Evolutionary conservation across 2,888 invertebrate species (phyloP).

Genomic region (Papilio protenor): DNA sequence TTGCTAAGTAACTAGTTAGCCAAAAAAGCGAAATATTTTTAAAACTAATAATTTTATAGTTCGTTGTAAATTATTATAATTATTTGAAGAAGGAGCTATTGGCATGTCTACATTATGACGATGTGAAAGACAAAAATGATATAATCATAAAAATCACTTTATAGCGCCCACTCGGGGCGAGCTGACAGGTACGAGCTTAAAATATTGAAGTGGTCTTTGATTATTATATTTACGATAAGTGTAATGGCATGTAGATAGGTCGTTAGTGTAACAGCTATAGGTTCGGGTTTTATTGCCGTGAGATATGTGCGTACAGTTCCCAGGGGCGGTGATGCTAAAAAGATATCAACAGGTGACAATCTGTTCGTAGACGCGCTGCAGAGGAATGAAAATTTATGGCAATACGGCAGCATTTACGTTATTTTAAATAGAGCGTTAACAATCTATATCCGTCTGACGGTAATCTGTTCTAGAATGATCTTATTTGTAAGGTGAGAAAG

Average conservation of each 20-base stretch:
- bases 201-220: constrained; percentile 27
- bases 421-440: neutral
- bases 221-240: constrained; percentile 34
- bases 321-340: constrained; percentile 5
- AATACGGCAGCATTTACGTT: neutral
- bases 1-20: too few relatives aligned
- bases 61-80: neutral
- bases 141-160: neutral
- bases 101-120: neutral
- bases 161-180: neutral
- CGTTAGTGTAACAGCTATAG: neutral
- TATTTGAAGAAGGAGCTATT: neutral
- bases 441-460: neutral
- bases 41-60: neutral
- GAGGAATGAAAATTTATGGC: constrained; percentile 13
- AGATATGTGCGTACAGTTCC: neutral
- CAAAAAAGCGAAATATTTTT: neutral
- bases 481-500: neutral
- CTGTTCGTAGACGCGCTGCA: neutral
- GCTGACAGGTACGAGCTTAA: constrained; percentile 31
- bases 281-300: constrained; percentile 18
- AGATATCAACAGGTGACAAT: constrained; percentile 15
- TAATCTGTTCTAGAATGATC: neutral
- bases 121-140: neutral
- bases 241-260: constrained; percentile 10